phyloP scores from a whole-genome alignment of 2,888 invertebrate genomes.

The Trichopoda pennipes region DNA sequence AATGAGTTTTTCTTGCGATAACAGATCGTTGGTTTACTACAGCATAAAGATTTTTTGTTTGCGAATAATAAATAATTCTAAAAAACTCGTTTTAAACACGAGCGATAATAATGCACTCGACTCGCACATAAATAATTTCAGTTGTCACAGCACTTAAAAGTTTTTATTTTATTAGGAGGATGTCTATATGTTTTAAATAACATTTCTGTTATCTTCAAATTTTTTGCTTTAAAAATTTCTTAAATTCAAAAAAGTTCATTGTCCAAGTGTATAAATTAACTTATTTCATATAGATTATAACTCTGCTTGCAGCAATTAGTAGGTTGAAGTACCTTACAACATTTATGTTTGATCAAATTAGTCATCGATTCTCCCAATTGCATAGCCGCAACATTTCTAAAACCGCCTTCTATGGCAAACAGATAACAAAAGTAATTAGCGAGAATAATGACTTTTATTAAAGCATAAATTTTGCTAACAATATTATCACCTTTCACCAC shows the following conservation, averaged over 20 bases:
- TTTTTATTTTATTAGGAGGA: conserved; percentile 30
- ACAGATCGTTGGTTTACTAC: conserved; percentile 59
- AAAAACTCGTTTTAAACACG: conserved; percentile 19
- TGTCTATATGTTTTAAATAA: conserved; percentile 3
- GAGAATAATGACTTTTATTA: no score
- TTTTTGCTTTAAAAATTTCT: not conserved
- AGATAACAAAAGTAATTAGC: no score
- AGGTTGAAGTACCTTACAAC: no score
- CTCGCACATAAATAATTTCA: conserved; percentile 20
- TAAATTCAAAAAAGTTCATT: not conserved
- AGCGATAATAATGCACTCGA: conserved; percentile 42
- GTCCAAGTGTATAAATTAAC: no score
- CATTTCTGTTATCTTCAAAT: conserved; percentile 14
- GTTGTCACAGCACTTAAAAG: conserved; percentile 25
- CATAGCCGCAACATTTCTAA: no score
- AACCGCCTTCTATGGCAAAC: no score
- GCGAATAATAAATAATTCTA: conserved; percentile 4
- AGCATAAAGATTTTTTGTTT: conserved; percentile 15
- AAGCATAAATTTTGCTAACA: no score
- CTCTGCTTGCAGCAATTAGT: no score
- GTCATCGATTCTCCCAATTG: no score
- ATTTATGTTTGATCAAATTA: no score
- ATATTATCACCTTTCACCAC: no score
- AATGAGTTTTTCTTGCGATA: conserved; percentile 53
- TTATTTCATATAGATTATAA: no score